Evolutionary conservation across 1,140 invertebrate species (phyloP).

Genomic region (Wiebesia pumilae): DNA sequence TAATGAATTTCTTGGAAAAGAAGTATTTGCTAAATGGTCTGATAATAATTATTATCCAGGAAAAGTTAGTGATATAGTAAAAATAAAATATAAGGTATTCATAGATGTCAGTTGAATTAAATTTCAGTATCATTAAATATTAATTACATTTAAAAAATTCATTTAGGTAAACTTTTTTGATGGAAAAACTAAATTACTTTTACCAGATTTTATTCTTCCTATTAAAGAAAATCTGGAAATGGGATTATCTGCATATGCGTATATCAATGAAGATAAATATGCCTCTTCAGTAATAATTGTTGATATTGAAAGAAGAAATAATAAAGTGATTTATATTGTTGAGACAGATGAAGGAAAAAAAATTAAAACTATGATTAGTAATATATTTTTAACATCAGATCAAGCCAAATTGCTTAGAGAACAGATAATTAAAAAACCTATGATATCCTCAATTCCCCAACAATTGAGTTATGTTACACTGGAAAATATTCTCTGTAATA

Average conservation of each 20-base stretch:
- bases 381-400: conserved; percentile 66
- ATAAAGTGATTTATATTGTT: conserved; percentile 57
- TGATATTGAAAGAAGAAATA: conserved; percentile 52
- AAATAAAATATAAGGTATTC: conserved; percentile 76
- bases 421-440: neutral
- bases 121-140: neutral
- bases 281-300: conserved; percentile 65
- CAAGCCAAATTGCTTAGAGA: conserved; percentile 60
- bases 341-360: conserved; percentile 64
- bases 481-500: conserved; percentile 68
- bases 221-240: conserved; percentile 58
- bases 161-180: conserved; percentile 75
- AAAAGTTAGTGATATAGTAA: conserved; percentile 73
- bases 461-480: conserved; percentile 61
- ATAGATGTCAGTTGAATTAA: neutral
- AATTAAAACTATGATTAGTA: conserved; percentile 60
- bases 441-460: conserved; percentile 55
- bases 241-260: conserved; percentile 64
- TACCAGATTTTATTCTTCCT: conserved; percentile 78
- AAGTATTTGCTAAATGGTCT: conserved; percentile 79
- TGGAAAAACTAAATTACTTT: conserved; percentile 75
- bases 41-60: conserved; percentile 80
- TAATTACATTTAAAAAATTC: conserved; percentile 4
- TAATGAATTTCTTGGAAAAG: conserved; percentile 69
- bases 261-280: conserved; percentile 58